Evolutionary conservation across 2,888 invertebrate genomes (phyloP), one percentile per base, ranked within the genome.

Genomic region (Tridacna crocea): DNA sequence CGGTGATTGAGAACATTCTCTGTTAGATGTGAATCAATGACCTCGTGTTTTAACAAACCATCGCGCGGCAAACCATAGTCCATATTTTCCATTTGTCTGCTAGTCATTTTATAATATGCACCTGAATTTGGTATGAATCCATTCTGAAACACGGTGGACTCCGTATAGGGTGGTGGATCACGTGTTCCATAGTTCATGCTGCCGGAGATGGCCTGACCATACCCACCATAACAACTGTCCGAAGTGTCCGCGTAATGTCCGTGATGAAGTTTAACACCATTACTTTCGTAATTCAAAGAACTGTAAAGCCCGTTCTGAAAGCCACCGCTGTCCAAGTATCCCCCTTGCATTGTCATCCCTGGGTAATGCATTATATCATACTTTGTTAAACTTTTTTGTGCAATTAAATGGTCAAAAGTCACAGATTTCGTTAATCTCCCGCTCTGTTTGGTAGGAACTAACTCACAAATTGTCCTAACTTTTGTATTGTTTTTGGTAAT

Each of bases 81-180:
- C 47, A 79, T 68, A 19, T 83, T 78, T 15, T 74, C 74, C 47
- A 74, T 61, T 11, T 12, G 73, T 79, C 46, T 80, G 65, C 83
- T 85, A 13, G 78, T 76, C 63, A 89, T 85, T 60, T 88, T 80
- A 76, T 90, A 90, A 80, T 89, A 91, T 27, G 86, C 83, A 55
- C 86, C 70, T 65, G 70, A 48, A 26, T 70, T 70, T 27, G 85
- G 83, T 19, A 88, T 83, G 72, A 89, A 90, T 58, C 90, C 89
- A 26, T 88, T 81, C 72, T 91, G 90, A 68, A 88, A 90, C 22
- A 90, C 85, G 1, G 90, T 84, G 12, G 90, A 89, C 74, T 91
- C 91, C 0, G 89, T 86, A 60, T 91, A 91, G 12, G 91, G 86
- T 48, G 91, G 91, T 11, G 91, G 91, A 36, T 91, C 91, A 22